Evolutionary conservation across 2,113 vertebrate genomes (phyloP).

Genomic region (Coptodon bakossiorum): DNA sequence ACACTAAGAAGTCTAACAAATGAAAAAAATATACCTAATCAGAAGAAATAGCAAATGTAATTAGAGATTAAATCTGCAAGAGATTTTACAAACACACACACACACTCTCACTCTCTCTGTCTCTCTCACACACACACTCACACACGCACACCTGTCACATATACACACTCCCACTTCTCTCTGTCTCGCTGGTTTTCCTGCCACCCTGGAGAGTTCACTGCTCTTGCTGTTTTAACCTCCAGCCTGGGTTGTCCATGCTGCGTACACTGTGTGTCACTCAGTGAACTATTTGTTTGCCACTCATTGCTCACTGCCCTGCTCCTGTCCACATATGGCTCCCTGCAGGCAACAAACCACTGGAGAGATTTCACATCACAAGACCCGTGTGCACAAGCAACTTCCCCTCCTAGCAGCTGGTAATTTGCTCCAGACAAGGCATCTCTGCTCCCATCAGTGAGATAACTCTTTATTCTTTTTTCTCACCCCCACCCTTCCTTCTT

Average conservation of each 20-base stretch:
- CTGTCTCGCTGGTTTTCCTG: background rate
- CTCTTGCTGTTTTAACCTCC: conserved; percentile 48
- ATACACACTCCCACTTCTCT: background rate
- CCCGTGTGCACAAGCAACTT: background rate
- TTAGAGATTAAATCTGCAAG: background rate
- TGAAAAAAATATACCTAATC: background rate
- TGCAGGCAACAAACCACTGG: conserved; percentile 2
- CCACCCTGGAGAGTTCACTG: conserved; percentile 14
- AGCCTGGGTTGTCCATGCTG: conserved; percentile 26
- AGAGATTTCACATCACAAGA: conserved; percentile 30
- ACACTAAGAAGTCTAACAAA: background rate
- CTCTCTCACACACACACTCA: background rate
- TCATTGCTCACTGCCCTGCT: conserved; percentile 20
- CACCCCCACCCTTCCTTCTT: background rate
- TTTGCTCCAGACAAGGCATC: conserved; percentile 33
- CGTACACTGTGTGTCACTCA: conserved; percentile 27
- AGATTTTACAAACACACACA: background rate
- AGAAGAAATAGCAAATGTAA: background rate
- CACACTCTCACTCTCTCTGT: background rate
- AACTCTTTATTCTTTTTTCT: background rate
- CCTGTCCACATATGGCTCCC: background rate
- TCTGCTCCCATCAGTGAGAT: conserved; percentile 34
- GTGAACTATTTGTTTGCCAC: conserved; percentile 36
- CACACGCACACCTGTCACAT: background rate
- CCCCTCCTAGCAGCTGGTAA: conserved; percentile 17